Base-by-base conservation (phyloP, 2,888 invertebrate species). In the Synergus japonicus region DNA sequence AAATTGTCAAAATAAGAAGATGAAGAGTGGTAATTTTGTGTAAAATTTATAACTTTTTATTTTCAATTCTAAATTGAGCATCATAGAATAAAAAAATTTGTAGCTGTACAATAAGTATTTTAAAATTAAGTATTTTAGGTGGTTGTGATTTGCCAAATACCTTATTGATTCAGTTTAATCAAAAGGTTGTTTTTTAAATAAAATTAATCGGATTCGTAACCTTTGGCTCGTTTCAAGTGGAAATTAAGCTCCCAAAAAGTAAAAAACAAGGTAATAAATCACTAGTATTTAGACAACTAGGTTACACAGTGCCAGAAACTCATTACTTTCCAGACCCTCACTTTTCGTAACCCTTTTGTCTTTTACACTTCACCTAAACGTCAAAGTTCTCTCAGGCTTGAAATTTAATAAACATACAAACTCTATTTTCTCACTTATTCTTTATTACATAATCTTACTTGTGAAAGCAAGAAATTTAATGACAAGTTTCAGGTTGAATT, bases 311-410 rank as follows among this genome's bases (percentile, higher is more conserved):
- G 44, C 46, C 46, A 67, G 46, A 69, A 46, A 29, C 49, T 69
- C 46, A 69, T 69, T 66, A 41, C 43, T 18, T 18, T 66, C 46
- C 69, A 69, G 69, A 18, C 46, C 46, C 67, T 69, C 67, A 46
- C 67, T 29, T 69, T 69, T 69, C 67, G 22, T 46, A 46, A 69
- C 8, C 49, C 69, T 69, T 4, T 8, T 44, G 44, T 44, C 66
- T 12, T n/a, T 67, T 44, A 2, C 2, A 54, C 2, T 54, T 54
- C 54, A 54, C 4, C 15, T n/a, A 15, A 54, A 54, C n/a, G 9
- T 9, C 2, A 54, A 54, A n/a, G n/a, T n/a, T n/a, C 13, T 5
- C n/a, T 54, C 2, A 54, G 54, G 54, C n/a, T 54, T 2, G n/a
- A 54, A 54, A n/a, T 15, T 54, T n/a, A 54, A 9, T 29, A 29